These are phyloP conservation scores for Alosa sapidissima DNA, from an alignment of 2,797 vertebrate species.

Conservation along the genomic window DNA sequence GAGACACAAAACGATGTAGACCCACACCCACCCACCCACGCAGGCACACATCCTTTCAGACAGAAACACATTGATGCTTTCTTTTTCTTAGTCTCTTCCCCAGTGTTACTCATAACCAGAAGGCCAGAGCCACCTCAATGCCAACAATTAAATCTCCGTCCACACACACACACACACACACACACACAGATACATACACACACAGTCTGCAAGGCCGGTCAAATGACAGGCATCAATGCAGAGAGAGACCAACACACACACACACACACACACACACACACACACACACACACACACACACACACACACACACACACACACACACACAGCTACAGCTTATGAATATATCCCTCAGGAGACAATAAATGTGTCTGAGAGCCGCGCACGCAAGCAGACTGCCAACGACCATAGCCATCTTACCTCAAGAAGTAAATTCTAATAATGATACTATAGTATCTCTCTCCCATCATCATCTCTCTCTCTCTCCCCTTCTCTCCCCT, in stretches of 20 bases:
- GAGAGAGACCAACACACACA: background rate
- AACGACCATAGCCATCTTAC: background rate
- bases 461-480: background rate
- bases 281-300: background rate
- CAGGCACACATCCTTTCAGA: background rate
- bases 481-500: background rate
- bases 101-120: background rate
- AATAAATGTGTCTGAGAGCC: background rate
- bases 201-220: too few relatives aligned
- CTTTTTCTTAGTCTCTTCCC: background rate
- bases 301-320: background rate
- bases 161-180: background rate
- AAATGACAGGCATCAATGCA: too few relatives aligned
- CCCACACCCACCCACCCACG: slow-evolving; percentile 27
- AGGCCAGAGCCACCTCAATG: background rate
- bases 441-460: background rate
- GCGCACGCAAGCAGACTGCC: background rate
- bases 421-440: background rate
- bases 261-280: background rate
- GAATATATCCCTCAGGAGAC: background rate
- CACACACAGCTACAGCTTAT: background rate
- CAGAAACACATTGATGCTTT: background rate
- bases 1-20: slow-evolving; percentile 19
- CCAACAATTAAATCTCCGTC: slow-evolving; percentile 1
- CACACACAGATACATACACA: background rate